A percentile compares a stretch with the other conserved stretches of the same genome.
These are phyloP conservation scores for Samia ricini DNA, from an alignment of 1,140 invertebrate species.

Conservation along the genomic window DNA sequence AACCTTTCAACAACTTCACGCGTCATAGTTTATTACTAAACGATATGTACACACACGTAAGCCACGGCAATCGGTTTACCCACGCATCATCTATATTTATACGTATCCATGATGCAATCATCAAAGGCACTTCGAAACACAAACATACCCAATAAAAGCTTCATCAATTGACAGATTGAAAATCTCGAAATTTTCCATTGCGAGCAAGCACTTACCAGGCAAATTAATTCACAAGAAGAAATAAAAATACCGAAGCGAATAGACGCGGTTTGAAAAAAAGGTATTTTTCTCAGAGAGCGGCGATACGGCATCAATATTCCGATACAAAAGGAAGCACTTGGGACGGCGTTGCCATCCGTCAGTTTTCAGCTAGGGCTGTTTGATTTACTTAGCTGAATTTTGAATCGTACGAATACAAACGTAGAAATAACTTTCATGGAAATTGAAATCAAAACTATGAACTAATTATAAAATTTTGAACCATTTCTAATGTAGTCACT, in stretches of 20 bases:
- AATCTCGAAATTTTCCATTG: constrained; percentile 37
- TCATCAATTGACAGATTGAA: constrained; percentile 35
- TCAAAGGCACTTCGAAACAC: constrained; percentile 32
- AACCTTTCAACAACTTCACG: background rate
- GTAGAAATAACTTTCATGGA: background rate
- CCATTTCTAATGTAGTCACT: too few relatives aligned
- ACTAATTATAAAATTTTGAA: too few relatives aligned
- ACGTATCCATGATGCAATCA: constrained; percentile 12
- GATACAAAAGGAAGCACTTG: constrained; percentile 22
- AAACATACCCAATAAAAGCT: constrained; percentile 41
- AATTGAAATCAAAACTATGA: too few relatives aligned
- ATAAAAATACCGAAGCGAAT: constrained; percentile 36
- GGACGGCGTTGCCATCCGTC: constrained; percentile 15
- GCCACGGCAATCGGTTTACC: background rate
- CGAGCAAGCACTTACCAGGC: constrained; percentile 40
- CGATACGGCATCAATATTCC: constrained; percentile 32
- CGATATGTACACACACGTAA: background rate
- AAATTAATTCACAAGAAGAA: constrained; percentile 58
- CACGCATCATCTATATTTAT: background rate
- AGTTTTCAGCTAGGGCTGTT: background rate
- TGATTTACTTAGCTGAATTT: constrained; percentile 29
- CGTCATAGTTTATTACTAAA: background rate
- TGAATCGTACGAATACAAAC: constrained; percentile 15
- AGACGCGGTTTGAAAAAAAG: constrained; percentile 39
- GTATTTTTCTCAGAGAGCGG: constrained; percentile 40